phyloP scores from a whole-genome alignment of 2,113 vertebrate species.

The Percina caprodes region DNA sequence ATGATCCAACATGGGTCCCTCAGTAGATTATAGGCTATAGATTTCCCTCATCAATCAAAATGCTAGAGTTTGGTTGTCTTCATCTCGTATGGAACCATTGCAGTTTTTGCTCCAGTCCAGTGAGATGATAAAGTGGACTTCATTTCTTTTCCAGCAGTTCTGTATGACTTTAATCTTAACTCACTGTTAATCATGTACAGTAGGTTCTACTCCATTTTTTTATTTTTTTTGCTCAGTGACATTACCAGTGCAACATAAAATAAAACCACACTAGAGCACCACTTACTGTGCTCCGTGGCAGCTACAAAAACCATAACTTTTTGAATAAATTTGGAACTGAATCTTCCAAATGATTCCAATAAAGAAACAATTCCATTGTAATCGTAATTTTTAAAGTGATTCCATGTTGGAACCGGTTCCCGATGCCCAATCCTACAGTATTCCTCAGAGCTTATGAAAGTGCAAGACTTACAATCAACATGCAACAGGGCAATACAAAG shows the following conservation, averaged over 20 bases:
- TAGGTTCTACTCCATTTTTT: background rate
- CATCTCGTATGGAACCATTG: constrained; percentile 57
- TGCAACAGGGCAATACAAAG: background rate
- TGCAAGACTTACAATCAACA: constrained; percentile 12
- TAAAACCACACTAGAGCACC: too few species aligned
- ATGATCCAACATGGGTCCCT: constrained; percentile 56
- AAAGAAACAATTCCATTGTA: too few species aligned
- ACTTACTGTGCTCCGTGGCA: too few species aligned
- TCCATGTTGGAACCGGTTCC: too few species aligned
- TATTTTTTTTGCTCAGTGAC: constrained; percentile 1
- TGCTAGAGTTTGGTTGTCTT: constrained; percentile 35
- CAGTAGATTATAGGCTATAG: constrained; percentile 63
- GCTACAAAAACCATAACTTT: too few species aligned
- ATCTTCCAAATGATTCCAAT: too few species aligned
- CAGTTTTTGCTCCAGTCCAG: constrained; percentile 35
- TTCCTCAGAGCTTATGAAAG: background rate
- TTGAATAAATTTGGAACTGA: too few species aligned
- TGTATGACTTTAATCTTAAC: constrained; percentile 46
- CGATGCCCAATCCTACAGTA: too few species aligned
- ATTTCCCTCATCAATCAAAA: constrained; percentile 73
- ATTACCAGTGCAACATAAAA: background rate
- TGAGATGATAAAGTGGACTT: constrained; percentile 52
- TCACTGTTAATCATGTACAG: constrained; percentile 42
- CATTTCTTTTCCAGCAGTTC: constrained; percentile 43
- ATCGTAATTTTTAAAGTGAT: too few species aligned